Conservation (phyloP, 1,140 invertebrate genomes). For the Dreissena polymorpha region DNA sequence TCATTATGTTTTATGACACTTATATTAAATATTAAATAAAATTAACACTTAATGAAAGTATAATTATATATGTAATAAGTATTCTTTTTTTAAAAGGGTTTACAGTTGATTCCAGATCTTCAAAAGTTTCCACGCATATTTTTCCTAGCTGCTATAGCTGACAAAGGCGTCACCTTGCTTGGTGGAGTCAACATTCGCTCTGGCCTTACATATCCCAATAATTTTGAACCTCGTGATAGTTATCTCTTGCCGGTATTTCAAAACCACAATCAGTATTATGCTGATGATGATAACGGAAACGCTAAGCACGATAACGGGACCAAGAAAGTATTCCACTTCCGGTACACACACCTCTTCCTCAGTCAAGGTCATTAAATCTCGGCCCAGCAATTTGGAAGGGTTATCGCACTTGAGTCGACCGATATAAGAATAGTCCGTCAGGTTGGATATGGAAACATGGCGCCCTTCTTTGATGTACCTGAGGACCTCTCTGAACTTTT, state of each 20-base stretch:
- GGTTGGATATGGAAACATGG: constrained; percentile 24
- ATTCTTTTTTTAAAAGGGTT: no score
- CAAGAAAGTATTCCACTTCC: constrained; percentile 27
- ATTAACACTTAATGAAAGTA: no score
- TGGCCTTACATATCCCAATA: constrained; percentile 65
- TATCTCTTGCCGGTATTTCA: constrained; percentile 67
- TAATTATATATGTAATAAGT: no score
- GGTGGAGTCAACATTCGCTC: constrained; percentile 42
- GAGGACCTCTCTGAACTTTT: constrained; percentile 46
- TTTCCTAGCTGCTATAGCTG: constrained; percentile 62
- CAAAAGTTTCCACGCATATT: constrained; percentile 60
- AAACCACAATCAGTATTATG: constrained; percentile 39
- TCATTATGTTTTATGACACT: no score
- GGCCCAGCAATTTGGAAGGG: constrained; percentile 51
- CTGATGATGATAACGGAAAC: constrained; percentile 53
- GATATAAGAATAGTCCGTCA: constrained; percentile 60
- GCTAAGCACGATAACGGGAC: constrained; percentile 57
- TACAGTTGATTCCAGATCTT: constrained; percentile 59
- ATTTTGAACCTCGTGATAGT: constrained; percentile 71
- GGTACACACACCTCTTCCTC: constrained; percentile 45
- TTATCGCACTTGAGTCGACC: constrained; percentile 53
- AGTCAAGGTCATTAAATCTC: constrained; percentile 33
- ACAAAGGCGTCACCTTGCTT: constrained; percentile 70
- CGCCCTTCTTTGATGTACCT: constrained; percentile 45
- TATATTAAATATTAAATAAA: no score